A percentile compares a stretch with the other conserved stretches of the same genome.
phyloP scores from a whole-genome alignment of 2,113 vertebrate genomes.

The rabbit (Oryctolagus cuniculus) region DNA sequence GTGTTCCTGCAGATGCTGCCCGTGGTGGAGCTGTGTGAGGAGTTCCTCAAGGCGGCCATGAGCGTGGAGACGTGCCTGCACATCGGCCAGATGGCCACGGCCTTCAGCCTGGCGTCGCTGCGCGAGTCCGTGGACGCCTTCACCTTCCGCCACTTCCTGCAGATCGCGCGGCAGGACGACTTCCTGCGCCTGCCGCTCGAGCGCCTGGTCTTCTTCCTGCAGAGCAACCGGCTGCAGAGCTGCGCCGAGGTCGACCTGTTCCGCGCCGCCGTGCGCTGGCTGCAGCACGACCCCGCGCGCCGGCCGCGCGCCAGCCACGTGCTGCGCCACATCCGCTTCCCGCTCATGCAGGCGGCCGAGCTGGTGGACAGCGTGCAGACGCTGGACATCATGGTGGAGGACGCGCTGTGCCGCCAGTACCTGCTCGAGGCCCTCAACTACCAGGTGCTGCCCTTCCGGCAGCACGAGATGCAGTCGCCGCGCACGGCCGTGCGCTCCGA shows the following conservation, averaged over 20 bases:
- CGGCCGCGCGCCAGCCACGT: constrained; percentile 91
- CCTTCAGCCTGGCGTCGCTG: constrained; percentile 96
- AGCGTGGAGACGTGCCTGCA: constrained; percentile 98
- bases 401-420: constrained; percentile 94
- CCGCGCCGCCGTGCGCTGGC: constrained; percentile 94
- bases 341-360: constrained; percentile 96
- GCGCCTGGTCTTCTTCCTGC: constrained; percentile 96
- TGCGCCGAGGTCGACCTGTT: constrained; percentile 97
- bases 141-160: constrained; percentile 97
- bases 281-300: constrained; percentile 91
- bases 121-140: constrained; percentile 97
- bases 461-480: constrained; percentile 96
- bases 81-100: constrained; percentile 98
- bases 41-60: constrained; percentile 98
- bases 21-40: constrained; percentile 97
- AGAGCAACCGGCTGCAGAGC: constrained; percentile 97
- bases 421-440: constrained; percentile 98
- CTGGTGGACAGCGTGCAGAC: constrained; percentile 98
- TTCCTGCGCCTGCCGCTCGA: constrained; percentile 97
- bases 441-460: constrained; percentile 97
- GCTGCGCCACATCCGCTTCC: constrained; percentile 97
- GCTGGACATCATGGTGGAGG: constrained; percentile 97
- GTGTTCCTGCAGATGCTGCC: constrained; percentile 99
- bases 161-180: constrained; percentile 97
- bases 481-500: constrained; percentile 94